phyloP scores from a whole-genome alignment of 2,888 invertebrate genomes.

The Candidula unifasciata region DNA sequence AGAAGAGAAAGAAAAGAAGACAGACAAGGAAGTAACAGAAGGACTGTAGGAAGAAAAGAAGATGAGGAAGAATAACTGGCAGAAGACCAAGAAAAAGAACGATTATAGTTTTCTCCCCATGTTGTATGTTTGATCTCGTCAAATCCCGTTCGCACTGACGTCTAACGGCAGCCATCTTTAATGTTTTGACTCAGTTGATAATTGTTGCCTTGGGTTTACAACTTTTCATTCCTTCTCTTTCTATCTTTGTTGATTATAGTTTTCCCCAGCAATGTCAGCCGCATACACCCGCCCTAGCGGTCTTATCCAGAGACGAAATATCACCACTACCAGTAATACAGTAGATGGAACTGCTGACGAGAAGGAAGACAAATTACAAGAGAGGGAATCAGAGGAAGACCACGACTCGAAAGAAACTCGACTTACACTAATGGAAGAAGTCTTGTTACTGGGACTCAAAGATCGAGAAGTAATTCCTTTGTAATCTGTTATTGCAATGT shows the following conservation, averaged over 20 bases:
- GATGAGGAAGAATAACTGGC: too few species aligned
- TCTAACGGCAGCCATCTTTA: slow-evolving; percentile 70
- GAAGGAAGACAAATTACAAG: slow-evolving; percentile 83
- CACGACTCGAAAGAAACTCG: slow-evolving; percentile 92
- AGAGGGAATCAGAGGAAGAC: slow-evolving; percentile 70
- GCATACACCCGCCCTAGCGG: slow-evolving; percentile 79
- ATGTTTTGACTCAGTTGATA: slow-evolving; percentile 51
- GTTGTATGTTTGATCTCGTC: slow-evolving; percentile 51
- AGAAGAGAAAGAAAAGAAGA: too few species aligned
- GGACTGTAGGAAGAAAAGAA: too few species aligned
- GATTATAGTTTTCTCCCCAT: neutral
- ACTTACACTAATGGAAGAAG: slow-evolving; percentile 99
- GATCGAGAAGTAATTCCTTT: slow-evolving; percentile 92
- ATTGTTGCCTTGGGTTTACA: neutral
- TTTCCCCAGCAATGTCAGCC: slow-evolving; percentile 59
- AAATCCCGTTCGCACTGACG: slow-evolving; percentile 61
- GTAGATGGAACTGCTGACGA: slow-evolving; percentile 79
- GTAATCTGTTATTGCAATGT: too few species aligned
- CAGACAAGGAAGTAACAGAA: too few species aligned
- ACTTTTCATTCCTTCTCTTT: neutral
- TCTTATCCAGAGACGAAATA: slow-evolving; percentile 91
- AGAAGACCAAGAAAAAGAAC: too few species aligned
- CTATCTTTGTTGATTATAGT: neutral
- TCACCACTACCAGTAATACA: slow-evolving; percentile 54
- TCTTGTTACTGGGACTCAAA: slow-evolving; percentile 96